A percentile compares a stretch with the other conserved stretches of the same genome.
phyloP scores from a whole-genome alignment of 2,888 invertebrate genomes.

The Asteroscopus sphinx region DNA sequence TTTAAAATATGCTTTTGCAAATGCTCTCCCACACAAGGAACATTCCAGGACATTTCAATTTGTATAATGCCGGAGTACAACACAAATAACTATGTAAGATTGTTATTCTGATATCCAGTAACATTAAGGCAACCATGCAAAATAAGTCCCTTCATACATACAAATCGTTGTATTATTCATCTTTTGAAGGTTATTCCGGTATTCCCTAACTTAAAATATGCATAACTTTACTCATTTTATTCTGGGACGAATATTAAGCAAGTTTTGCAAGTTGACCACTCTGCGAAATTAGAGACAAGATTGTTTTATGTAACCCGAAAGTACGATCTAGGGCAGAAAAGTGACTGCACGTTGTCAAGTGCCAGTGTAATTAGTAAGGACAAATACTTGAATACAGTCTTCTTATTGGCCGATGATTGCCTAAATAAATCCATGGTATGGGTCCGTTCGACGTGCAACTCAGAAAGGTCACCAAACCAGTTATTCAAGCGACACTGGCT shows the following conservation, averaged over 20 bases:
- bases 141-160: constrained; percentile 16
- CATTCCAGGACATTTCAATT: constrained; percentile 40
- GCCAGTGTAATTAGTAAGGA: constrained; percentile 20
- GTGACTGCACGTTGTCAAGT: background rate
- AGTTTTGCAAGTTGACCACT: constrained; percentile 8
- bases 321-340: constrained; percentile 5
- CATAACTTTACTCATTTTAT: constrained; percentile 21
- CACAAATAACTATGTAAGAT: constrained; percentile 17
- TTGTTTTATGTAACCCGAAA: constrained; percentile 2
- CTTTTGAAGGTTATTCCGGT: background rate
- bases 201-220: constrained; percentile 4
- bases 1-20: constrained; percentile 27
- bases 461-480: constrained; percentile 86
- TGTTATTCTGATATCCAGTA: constrained; percentile 11
- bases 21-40: constrained; percentile 26
- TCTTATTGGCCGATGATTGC: constrained; percentile 54
- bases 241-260: constrained; percentile 1
- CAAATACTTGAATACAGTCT: constrained; percentile 19
- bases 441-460: constrained; percentile 73
- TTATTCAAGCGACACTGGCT: constrained; percentile 78
- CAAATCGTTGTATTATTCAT: constrained; percentile 34
- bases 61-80: constrained; percentile 15
- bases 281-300: constrained; percentile 13
- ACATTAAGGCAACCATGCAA: constrained; percentile 15
- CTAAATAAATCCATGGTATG: constrained; percentile 65